phyloP scores from a whole-genome alignment of 2,888 invertebrate genomes.

The Encarsia formosa region DNA sequence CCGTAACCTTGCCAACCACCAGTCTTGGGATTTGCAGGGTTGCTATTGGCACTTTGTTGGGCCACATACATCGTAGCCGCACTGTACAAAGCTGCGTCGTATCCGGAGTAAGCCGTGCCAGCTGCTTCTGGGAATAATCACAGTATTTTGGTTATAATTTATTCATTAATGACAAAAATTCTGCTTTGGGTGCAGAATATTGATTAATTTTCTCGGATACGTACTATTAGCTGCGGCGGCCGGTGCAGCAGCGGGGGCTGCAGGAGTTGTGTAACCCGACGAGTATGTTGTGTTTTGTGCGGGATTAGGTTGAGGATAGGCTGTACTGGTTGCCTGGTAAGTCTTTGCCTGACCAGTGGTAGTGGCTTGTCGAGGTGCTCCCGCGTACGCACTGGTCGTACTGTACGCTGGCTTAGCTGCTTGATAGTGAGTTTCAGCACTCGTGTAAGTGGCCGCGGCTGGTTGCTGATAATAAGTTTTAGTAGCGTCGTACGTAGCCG shows the following conservation, averaged over 20 bases:
- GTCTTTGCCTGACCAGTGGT: conserved; percentile 54
- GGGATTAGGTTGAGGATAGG: conserved; percentile 48
- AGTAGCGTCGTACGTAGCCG: conserved; percentile 74
- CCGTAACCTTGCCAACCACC: conserved; percentile 62
- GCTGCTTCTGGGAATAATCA: conserved; percentile 56
- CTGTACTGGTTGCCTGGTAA: conserved; percentile 48
- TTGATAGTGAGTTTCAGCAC: conserved; percentile 61
- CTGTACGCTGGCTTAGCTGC: conserved; percentile 69
- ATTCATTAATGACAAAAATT: too few relatives aligned
- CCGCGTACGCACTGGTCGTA: conserved; percentile 67
- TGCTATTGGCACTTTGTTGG: conserved; percentile 57
- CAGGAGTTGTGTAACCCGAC: conserved; percentile 48
- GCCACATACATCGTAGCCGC: conserved; percentile 94
- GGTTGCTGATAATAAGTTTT: conserved; percentile 83
- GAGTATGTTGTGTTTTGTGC: conserved; percentile 47
- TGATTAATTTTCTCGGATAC: too few relatives aligned
- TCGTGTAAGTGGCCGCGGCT: conserved; percentile 65
- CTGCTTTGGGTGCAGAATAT: too few relatives aligned
- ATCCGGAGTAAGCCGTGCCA: conserved; percentile 75
- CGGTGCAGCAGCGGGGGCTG: conserved; percentile 48
- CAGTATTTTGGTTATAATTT: conserved; percentile 20
- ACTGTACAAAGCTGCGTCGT: conserved; percentile 92
- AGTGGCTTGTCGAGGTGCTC: conserved; percentile 53
- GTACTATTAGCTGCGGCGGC: conserved; percentile 48
- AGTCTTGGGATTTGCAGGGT: conserved; percentile 53